A percentile compares a stretch with the other conserved stretches of the same genome.
phyloP scores from a whole-genome alignment of 2,888 invertebrate genomes.

The Luperina testacea region DNA sequence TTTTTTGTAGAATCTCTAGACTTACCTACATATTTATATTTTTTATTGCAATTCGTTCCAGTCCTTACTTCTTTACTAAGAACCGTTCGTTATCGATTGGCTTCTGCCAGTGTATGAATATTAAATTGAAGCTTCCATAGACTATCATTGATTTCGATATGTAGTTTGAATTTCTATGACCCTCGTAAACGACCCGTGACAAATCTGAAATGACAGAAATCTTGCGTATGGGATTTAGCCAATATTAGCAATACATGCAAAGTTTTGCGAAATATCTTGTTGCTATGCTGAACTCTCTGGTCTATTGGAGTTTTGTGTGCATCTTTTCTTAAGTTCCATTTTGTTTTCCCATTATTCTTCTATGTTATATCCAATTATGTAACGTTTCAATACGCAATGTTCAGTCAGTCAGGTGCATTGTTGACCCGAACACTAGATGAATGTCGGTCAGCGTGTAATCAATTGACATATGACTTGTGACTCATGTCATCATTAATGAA shows the following conservation, averaged over 20 bases:
- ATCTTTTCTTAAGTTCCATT: neutral
- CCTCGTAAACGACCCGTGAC: slow-evolving; percentile 50
- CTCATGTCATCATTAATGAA: slow-evolving; percentile 79
- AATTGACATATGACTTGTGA: slow-evolving; percentile 84
- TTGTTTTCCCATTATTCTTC: neutral
- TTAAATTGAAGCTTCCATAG: slow-evolving; percentile 50
- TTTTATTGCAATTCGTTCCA: slow-evolving; percentile 45
- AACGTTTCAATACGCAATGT: slow-evolving; percentile 32
- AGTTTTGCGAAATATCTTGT: slow-evolving; percentile 36
- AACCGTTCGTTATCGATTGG: slow-evolving; percentile 63
- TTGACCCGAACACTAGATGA: slow-evolving; percentile 64
- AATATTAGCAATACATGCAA: slow-evolving; percentile 25
- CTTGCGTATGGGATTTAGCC: slow-evolving; percentile 38
- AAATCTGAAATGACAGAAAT: slow-evolving; percentile 58
- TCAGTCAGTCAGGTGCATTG: slow-evolving; percentile 46
- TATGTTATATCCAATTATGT: slow-evolving; percentile 12
- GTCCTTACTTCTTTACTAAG: slow-evolving; percentile 41
- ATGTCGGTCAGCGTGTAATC: slow-evolving; percentile 72
- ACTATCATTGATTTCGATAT: slow-evolving; percentile 50
- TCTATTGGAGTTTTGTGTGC: slow-evolving; percentile 7
- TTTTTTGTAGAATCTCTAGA: neutral
- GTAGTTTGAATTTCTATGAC: slow-evolving; percentile 55
- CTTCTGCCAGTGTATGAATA: slow-evolving; percentile 59
- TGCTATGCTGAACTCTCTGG: slow-evolving; percentile 29
- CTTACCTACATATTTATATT: neutral